Evolutionary conservation across 2,113 vertebrate species (phyloP).

Genomic region (Bettongia penicillata): DNA sequence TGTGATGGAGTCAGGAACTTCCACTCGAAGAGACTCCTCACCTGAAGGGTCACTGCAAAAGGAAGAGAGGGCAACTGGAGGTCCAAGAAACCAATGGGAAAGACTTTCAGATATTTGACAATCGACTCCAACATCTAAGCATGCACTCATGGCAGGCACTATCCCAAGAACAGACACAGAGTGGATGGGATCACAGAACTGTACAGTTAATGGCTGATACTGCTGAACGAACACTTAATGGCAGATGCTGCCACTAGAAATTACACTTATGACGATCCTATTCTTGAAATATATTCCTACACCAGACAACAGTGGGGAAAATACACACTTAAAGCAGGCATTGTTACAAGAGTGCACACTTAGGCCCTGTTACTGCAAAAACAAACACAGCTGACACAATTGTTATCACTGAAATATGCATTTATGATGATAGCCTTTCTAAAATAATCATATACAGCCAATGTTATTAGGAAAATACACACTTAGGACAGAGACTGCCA

Average conservation of each 20-base stretch:
- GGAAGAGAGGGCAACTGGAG: rapidly evolving
- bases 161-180: neutral
- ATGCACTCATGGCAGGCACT: neutral
- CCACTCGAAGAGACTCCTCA: conserved; percentile 87
- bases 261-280: neutral
- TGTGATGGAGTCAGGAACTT: conserved; percentile 94
- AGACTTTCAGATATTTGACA: neutral
- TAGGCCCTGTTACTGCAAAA: neutral
- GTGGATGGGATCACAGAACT: neutral
- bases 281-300: neutral
- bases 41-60: conserved; percentile 82
- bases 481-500: neutral
- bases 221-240: neutral
- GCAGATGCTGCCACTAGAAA: neutral
- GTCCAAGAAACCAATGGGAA: rapidly evolving
- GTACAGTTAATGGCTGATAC: neutral
- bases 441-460: neutral
- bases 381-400: neutral
- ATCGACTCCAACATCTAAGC: neutral
- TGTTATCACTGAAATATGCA: neutral
- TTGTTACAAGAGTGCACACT: neutral
- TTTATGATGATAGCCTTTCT: neutral
- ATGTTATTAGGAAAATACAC: neutral
- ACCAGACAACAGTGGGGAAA: neutral
- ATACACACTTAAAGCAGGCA: neutral